These are phyloP conservation scores for Huso huso DNA, from an alignment of 2,797 vertebrate species.

Conservation along the genomic window DNA sequence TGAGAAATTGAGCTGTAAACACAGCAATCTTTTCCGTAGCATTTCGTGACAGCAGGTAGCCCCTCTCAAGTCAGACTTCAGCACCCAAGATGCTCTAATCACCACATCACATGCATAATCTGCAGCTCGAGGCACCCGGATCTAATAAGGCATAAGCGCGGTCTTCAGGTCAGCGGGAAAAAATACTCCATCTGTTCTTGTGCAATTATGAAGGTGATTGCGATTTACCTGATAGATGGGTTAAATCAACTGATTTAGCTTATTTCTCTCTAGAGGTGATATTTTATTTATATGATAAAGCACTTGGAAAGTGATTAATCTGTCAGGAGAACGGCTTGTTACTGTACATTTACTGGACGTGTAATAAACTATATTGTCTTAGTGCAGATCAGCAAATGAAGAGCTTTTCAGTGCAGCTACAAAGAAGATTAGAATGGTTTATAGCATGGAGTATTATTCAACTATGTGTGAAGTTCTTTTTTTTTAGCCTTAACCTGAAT, in stretches of 20 bases:
- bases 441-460: conserved; percentile 21
- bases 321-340: conserved; percentile 64
- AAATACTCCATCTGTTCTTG: conserved; percentile 41
- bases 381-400: conserved; percentile 73
- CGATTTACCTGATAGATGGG: conserved; percentile 48
- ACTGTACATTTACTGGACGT: conserved; percentile 79
- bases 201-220: conserved; percentile 27
- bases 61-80: conserved; percentile 3
- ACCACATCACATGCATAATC: neutral
- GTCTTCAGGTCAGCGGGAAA: conserved; percentile 37
- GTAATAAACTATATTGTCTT: conserved; percentile 79
- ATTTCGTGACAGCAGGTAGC: conserved; percentile 6
- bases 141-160: conserved; percentile 25
- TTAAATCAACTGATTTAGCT: conserved; percentile 53
- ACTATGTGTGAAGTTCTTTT: neutral
- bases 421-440: conserved; percentile 25
- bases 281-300: conserved; percentile 72
- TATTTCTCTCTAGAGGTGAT: conserved; percentile 51
- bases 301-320: conserved; percentile 61
- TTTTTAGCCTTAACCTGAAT: too few species aligned
- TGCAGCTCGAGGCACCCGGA: conserved; percentile 33
- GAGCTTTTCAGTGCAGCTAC: conserved; percentile 41
- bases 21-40: neutral
- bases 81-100: conserved; percentile 14
- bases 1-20: neutral